Conservation (phyloP, 2,797 vertebrate genomes). For the Chanos chanos region DNA sequence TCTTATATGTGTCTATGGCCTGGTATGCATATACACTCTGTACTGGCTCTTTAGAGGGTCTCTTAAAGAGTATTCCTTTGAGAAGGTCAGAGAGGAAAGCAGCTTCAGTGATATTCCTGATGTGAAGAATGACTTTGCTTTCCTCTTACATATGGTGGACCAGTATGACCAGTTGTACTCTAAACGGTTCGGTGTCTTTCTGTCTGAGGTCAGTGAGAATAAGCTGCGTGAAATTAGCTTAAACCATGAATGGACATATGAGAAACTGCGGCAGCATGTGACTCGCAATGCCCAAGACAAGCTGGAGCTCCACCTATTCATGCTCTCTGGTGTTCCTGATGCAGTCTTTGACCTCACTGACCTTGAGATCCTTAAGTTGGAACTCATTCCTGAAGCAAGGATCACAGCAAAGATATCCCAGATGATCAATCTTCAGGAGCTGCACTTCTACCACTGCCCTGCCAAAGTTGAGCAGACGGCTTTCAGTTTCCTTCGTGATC, state of each 20-base stretch:
- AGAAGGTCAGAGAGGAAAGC: slow-evolving; percentile 96
- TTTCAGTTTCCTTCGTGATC: slow-evolving; percentile 95
- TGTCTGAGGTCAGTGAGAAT: slow-evolving; percentile 98
- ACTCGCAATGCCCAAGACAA: slow-evolving; percentile 92
- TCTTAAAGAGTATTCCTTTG: slow-evolving; percentile 97
- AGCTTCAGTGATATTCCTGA: slow-evolving; percentile 99
- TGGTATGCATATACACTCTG: slow-evolving; percentile 93
- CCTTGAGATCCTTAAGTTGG: slow-evolving; percentile 91
- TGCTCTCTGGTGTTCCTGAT: slow-evolving; percentile 93
- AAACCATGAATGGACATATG: slow-evolving; percentile 97
- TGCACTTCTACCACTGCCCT: slow-evolving; percentile 96
- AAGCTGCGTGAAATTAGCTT: slow-evolving; percentile 94
- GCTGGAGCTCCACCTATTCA: slow-evolving; percentile 92
- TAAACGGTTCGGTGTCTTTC: slow-evolving; percentile 94
- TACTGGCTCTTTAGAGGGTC: slow-evolving; percentile 97
- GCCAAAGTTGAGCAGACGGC: slow-evolving; percentile 97
- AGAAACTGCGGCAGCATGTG: slow-evolving; percentile 91
- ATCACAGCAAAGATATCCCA: slow-evolving; percentile 97
- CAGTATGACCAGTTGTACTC: slow-evolving; percentile 97
- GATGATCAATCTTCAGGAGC: slow-evolving; percentile 93
- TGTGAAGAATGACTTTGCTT: slow-evolving; percentile 98
- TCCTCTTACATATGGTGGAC: slow-evolving; percentile 98
- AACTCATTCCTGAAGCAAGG: slow-evolving; percentile 93
- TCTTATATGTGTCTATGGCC: slow-evolving; percentile 90
- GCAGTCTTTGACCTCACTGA: slow-evolving; percentile 95